Evolutionary conservation across 2,888 invertebrate species (phyloP), one percentile per base, ranked within the genome.

Genomic region (Sipha maydis): DNA sequence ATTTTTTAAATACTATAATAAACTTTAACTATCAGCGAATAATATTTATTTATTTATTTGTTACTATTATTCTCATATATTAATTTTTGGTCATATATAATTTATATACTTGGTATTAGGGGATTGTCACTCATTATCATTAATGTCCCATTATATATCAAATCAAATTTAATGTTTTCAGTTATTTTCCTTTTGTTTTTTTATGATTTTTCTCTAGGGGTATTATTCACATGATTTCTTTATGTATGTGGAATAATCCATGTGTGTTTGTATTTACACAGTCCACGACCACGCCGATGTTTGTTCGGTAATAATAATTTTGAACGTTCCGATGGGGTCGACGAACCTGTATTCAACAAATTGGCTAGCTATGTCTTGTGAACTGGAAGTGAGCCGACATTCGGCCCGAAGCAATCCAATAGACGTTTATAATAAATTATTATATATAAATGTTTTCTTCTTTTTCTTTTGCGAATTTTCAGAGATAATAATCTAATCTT

Each of bases 271-370:
- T 41, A 77, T 78, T 78, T 85, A 48, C 69, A 48, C 54, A 61
- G 84, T 75, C 34, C 67, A 34, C 76, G 85, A 78, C 77, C 67
- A 48, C 14, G 38, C 38, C 83, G 67, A 31, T 85, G 78, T 85
- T 85, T 85, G 69, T 41, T 78, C 34, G 31, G 48, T 34, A 84
- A 83, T 75, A 73, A 84, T 76, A 67, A 76, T 77, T 67, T 69
- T 83, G 34, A 75, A 83, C 83, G 84, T 75, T 76, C 54, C 56
- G 54, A 41, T 41, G 61, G 67, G 78, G 85, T 85, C 85, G 78
- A 85, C 78, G 85, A 85, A 85, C 85, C 69, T 41, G 78, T 69
- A 48, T 34, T 48, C 67, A n/a, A 85, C 77, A 78, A 85, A 85
- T 85, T 34, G 85, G 67, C 48, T 21, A 61, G 54, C 61, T 31